These are phyloP conservation scores for Sphinx pinastri DNA, from an alignment of 2,888 invertebrate species.

Conservation along the genomic window DNA sequence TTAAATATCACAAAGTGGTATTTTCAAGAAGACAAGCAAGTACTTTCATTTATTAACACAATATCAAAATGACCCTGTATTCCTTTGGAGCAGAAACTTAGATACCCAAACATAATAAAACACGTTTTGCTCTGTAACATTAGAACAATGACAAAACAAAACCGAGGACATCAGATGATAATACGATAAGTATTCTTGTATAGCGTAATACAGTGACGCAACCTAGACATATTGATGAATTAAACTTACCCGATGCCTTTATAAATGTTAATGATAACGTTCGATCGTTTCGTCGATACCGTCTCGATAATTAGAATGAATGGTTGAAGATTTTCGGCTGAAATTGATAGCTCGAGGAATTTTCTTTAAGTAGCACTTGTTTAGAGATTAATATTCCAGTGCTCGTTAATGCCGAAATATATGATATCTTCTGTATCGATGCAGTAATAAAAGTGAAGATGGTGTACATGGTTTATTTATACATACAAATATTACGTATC, in stretches of 20 bases:
- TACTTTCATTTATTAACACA: neutral
- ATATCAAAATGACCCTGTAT: neutral
- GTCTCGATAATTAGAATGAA: constrained; percentile 75
- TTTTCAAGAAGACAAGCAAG: too few species aligned
- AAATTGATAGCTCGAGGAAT: constrained; percentile 63
- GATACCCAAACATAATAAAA: constrained; percentile 1
- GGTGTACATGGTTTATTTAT: too few species aligned
- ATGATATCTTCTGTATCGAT: constrained; percentile 9
- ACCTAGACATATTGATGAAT: constrained; percentile 63
- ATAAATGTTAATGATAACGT: constrained; percentile 75
- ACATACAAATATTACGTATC: too few species aligned
- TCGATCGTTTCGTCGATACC: constrained; percentile 55
- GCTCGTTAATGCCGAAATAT: constrained; percentile 42
- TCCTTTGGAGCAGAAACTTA: neutral
- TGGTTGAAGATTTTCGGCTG: constrained; percentile 61
- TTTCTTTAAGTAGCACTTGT: constrained; percentile 53
- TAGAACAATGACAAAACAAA: constrained; percentile 5
- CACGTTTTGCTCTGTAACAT: neutral
- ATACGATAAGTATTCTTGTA: constrained; percentile 23
- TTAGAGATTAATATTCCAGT: constrained; percentile 55
- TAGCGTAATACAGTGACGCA: constrained; percentile 52
- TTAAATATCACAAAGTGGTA: too few species aligned
- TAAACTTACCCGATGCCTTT: constrained; percentile 68
- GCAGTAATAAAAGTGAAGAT: neutral
- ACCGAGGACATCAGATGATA: constrained; percentile 1